Base-by-base conservation (phyloP, 1,140 invertebrate genomes). In the Ceratina calcarata region DNA sequence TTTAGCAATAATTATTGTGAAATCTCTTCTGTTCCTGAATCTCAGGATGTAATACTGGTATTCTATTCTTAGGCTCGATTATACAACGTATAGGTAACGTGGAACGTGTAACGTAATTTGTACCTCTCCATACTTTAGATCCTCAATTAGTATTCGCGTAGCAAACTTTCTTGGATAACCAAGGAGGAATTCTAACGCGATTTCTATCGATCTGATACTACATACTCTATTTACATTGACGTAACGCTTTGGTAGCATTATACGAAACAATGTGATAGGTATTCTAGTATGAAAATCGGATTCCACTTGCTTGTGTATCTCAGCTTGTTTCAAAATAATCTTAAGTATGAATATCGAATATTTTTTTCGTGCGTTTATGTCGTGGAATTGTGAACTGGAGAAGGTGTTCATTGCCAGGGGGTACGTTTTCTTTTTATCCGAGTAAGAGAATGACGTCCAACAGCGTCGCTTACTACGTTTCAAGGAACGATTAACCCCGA, bases 381-480 rank as follows among this genome's bases (percentile, higher is more conserved):
- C 37, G 37, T 45, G 37, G 37, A 45, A 45, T 1, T 10, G 10
- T 45, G 37, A 45, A 45, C 37, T 45, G 37, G 2, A 45, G 37
- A 45, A 45, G 37, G 51, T 20, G 49, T 73, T 24, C 22, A 53
- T 18, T 3, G 18, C 10, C 6, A 12, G 22, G 18, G 67, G 45
- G 22, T 37, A 67, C 68, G 57, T 61, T 73, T 75, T 81, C 58
- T 68, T 65, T 45, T 61, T 57, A 22, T 53, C n/a, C 12, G n/a
- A 51, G 12, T 7, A 20, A 57, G 15, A 20, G 20, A 27, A 57
- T 37, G 22, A 57, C 68, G 15, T 72, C 55, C 79, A 73, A 57
- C 79, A 20, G 73, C 51, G 73, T 71, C 66, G 78, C 76, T 86
- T 86, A 88, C 87, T 88, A 88, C 82, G 61, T 85, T 78, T 86